phyloP scores from a whole-genome alignment of 2,797 vertebrate species.

The Cetoscarus ocellatus region DNA sequence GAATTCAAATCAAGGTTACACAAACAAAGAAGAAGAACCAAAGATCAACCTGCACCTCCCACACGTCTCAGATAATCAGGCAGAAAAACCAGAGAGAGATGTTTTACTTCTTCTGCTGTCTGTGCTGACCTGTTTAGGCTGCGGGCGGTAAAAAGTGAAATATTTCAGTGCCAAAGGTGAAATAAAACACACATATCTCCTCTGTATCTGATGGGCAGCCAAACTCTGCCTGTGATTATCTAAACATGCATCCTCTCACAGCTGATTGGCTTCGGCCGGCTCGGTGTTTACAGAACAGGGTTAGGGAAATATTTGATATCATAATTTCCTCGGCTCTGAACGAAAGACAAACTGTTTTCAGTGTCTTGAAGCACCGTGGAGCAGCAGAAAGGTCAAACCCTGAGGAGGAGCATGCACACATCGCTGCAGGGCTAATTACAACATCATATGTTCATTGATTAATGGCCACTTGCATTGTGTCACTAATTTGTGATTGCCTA shows the following conservation, averaged over 20 bases:
- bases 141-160: slow-evolving; percentile 3
- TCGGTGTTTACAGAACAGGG: slow-evolving; percentile 26
- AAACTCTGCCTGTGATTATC: slow-evolving; percentile 52
- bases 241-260: slow-evolving; percentile 53
- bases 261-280: slow-evolving; percentile 40
- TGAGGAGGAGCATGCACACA: slow-evolving; percentile 9
- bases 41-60: no score
- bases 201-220: slow-evolving; percentile 28
- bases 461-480: slow-evolving; percentile 22
- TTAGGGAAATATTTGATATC: slow-evolving; percentile 50
- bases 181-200: slow-evolving; percentile 1
- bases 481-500: slow-evolving; percentile 33
- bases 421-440: slow-evolving; percentile 37
- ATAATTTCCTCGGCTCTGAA: slow-evolving; percentile 37
- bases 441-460: slow-evolving; percentile 47
- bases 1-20: no score
- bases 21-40: no score
- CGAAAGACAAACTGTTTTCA: slow-evolving; percentile 18
- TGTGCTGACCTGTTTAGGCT: not conserved
- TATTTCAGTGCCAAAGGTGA: slow-evolving; percentile 14
- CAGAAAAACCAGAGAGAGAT: not conserved
- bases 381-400: slow-evolving; percentile 39
- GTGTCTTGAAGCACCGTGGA: slow-evolving; percentile 39
- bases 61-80: not conserved
- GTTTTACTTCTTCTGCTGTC: not conserved